Evolutionary conservation across 2,797 vertebrate genomes (phyloP).

Genomic region (Mormyrops boulengeri): DNA sequence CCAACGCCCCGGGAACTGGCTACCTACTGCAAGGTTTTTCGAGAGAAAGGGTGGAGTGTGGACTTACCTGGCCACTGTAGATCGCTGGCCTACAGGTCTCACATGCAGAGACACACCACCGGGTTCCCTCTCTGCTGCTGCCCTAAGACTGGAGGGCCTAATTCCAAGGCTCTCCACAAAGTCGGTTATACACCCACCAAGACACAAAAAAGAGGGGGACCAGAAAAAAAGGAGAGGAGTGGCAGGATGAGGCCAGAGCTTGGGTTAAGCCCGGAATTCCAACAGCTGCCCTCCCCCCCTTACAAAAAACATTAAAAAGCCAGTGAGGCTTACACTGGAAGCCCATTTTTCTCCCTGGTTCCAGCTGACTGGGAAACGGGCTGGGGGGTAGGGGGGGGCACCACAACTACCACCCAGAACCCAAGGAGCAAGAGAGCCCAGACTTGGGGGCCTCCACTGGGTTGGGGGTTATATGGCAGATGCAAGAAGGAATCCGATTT

Average conservation of each 20-base stretch:
- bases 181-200: conserved; percentile 56
- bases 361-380: conserved; percentile 46
- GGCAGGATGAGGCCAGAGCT: conserved; percentile 51
- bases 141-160: conserved; percentile 48
- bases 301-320: conserved; percentile 40
- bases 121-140: conserved; percentile 40
- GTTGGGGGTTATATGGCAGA: conserved; percentile 21
- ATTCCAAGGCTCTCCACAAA: conserved; percentile 55
- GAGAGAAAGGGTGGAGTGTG: conserved; percentile 2
- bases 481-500: conserved; percentile 15
- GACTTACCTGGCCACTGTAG: conserved; percentile 48
- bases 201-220: conserved; percentile 38
- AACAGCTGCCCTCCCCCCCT: conserved; percentile 51
- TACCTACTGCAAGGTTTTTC: not conserved
- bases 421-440: conserved; percentile 21
- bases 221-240: conserved; percentile 31
- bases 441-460: conserved; percentile 9
- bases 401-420: conserved; percentile 23
- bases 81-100: conserved; percentile 17
- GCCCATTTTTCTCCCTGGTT: conserved; percentile 54
- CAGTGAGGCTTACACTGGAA: conserved; percentile 39
- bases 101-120: not conserved
- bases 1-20: not conserved
- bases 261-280: conserved; percentile 61
- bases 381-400: conserved; percentile 20